Evolutionary conservation across 1,140 invertebrate species (phyloP), one percentile per base, ranked within the genome.

Genomic region (Drosophila mauritiana): DNA sequence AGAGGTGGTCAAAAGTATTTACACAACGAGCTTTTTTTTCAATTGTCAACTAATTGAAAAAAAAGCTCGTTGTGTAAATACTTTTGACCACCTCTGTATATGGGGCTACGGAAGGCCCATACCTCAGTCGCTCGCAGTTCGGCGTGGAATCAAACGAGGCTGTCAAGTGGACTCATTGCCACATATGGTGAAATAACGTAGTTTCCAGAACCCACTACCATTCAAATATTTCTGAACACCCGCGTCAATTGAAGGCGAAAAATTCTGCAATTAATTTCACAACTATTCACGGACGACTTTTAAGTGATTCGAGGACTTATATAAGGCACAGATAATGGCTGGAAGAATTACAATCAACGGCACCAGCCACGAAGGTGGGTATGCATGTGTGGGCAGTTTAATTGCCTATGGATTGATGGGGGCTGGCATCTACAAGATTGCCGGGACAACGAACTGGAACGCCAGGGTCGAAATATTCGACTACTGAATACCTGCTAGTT

Each of bases 321-420:
- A 80, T 74, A 83, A 83, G 27, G 34, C 37, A 46, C 25, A 46
- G 46, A 58, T 40, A 52, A 88, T 88, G 84, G 13, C 70, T 56
- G 62, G 43, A 46, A 79, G 43, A 62, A 77, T 88, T 31, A 79
- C 65, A 62, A 88, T 88, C 65, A 88, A 88, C 63, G 84, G 83
- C 49, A 86, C 48, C 22, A 49, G 57, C 52, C 64, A 88, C 54
- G 84, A 69, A 57, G 83, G 83, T 88, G 72, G 70, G 46, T 62
- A 61, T 13, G 37, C 34, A 40, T 25, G 39, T 52, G 59, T 51
- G 43, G 70, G 58, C 52, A 73, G 17, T 73, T 73, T 73, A 73
- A 73, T 73, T 73, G 39, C 27, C 10, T n/a, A 0, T 34, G 11
- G 34, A 25, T 49, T 48, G n/a, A 51, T 34, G 40, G 40, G 49